Evolutionary conservation across 2,797 vertebrate species (phyloP).

Genomic region (Darevskia mixta): DNA sequence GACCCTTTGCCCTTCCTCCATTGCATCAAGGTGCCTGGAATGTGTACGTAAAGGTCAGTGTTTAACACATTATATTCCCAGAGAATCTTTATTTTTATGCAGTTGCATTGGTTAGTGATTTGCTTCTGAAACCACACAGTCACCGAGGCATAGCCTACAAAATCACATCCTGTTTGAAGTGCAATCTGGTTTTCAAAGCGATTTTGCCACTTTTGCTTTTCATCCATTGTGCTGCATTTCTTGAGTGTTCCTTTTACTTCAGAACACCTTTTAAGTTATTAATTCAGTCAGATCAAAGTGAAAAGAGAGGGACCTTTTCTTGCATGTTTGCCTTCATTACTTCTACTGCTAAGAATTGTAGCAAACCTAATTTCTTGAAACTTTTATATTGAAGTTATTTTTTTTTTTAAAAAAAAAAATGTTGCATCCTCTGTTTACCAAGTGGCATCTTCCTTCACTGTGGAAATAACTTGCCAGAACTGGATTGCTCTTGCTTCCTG

Average conservation of each 20-base stretch:
- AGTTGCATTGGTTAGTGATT: constrained; percentile 10
- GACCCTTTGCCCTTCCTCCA: neutral
- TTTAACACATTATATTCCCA: neutral
- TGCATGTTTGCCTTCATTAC: constrained; percentile 16
- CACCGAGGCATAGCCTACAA: neutral
- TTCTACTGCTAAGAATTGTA: constrained; percentile 4
- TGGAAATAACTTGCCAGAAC: neutral
- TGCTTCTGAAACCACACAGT: constrained; percentile 6
- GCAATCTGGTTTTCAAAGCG: constrained; percentile 22
- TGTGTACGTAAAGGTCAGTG: neutral
- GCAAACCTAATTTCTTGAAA: neutral
- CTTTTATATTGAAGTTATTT: constrained; percentile 42
- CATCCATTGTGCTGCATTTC: constrained; percentile 23
- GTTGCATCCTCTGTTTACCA: neutral
- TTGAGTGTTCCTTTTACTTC: constrained; percentile 9
- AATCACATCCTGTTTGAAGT: constrained; percentile 6
- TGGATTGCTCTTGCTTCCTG: neutral
- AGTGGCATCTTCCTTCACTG: neutral
- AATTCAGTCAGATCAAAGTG: neutral
- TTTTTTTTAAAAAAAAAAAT: too few relatives aligned
- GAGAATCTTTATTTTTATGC: neutral
- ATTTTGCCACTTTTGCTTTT: constrained; percentile 23
- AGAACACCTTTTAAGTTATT: constrained; percentile 17
- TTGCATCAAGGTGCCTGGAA: neutral
- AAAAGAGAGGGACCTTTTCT: constrained; percentile 29